Base-by-base conservation (phyloP, 2,113 vertebrate genomes). In the Megaptera novaeangliae region DNA sequence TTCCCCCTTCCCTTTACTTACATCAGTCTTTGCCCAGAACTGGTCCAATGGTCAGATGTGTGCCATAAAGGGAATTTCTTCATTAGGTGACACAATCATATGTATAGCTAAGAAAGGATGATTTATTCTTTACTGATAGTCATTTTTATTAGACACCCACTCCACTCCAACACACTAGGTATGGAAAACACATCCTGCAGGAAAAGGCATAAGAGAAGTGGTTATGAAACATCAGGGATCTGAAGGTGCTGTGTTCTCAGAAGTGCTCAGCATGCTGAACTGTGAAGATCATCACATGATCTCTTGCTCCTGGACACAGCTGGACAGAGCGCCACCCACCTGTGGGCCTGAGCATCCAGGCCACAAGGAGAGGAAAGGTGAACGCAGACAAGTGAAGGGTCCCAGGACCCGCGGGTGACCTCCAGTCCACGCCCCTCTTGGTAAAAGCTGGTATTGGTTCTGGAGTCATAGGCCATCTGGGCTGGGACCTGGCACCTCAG, bases 401-500 rank as follows among this genome's bases (percentile, higher is more conserved):
- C 9, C 49, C 12, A 3, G 55, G 1, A 17, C 8, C 4, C 0
- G 8, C 12, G 18, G 15, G 8, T 8, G 2, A 17, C 29, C 23
- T 9, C 44, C 39, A 66, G 46, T 52, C 52, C 52, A 52, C 15
- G 15, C 52, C 6, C 31, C 72, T 68, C 61, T 68, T 69, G 3
- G 29, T 46, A 80, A 93, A 91, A 84, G 11, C 2, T 36, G 72
- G 1, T 29, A 31, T 18, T 0, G 31, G 1, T 0, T 52, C 87
- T 44, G 78, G 57, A 64, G 78, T 64, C 2, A 0, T 14, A 83
- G 10, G 8, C 0, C 0, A 2, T 14, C 74, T 69, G 3, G 52
- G 14, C 72, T 68, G 0, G 64, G 57, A 88, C 77, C 59, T 63
- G n/a, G 34, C 75, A 29, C 63, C 63, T 61, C 75, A 69, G 72